phyloP scores from a whole-genome alignment of 2,797 vertebrate genomes.

The Sebastes nivosus region DNA sequence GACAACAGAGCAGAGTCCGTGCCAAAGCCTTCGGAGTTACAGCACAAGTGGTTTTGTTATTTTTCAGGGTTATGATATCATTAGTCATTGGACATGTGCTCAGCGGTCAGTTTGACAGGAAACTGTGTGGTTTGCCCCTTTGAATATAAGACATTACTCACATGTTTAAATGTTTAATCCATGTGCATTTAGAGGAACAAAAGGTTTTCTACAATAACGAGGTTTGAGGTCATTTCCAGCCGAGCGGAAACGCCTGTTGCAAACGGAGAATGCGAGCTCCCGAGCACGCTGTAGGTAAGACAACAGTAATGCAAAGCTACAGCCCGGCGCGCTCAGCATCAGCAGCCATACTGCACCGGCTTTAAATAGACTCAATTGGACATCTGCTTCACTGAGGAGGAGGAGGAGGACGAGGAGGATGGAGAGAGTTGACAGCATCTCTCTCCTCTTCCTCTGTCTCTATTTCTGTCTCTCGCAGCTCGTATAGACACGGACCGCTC shows the following conservation, averaged over 20 bases:
- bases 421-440: slow-evolving; percentile 68
- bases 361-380: slow-evolving; percentile 79
- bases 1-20: slow-evolving; percentile 49
- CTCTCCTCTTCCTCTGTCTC: slow-evolving; percentile 67
- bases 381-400: slow-evolving; percentile 76
- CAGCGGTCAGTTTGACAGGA: slow-evolving; percentile 26
- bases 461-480: slow-evolving; percentile 61
- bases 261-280: not conserved
- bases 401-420: slow-evolving; percentile 61
- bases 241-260: not conserved
- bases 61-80: slow-evolving; percentile 24
- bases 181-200: not conserved
- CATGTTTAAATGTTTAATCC: not conserved
- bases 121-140: not conserved
- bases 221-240: not conserved
- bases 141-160: not conserved
- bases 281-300: slow-evolving; percentile 23
- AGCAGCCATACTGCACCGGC: slow-evolving; percentile 50
- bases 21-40: slow-evolving; percentile 24
- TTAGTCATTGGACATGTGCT: slow-evolving; percentile 10
- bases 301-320: slow-evolving; percentile 59
- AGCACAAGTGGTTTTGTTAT: slow-evolving; percentile 30
- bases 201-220: not conserved
- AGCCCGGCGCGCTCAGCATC: slow-evolving; percentile 53
- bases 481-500: not conserved